These are phyloP conservation scores for Pristionchus japonicus DNA, from an alignment of 2,888 invertebrate genomes.

Conservation along the genomic window DNA sequence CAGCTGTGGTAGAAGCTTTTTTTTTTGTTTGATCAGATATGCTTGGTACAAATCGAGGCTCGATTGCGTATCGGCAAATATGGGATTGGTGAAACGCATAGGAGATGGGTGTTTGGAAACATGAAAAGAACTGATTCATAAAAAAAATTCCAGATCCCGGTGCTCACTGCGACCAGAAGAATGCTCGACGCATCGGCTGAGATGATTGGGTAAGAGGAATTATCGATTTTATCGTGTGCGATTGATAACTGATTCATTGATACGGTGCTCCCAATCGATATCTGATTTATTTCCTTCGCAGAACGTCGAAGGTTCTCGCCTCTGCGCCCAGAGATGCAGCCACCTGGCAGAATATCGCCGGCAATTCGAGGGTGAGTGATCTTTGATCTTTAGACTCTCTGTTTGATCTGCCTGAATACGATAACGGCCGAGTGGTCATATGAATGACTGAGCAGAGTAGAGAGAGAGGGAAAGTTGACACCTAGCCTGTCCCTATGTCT, in stretches of 20 bases:
- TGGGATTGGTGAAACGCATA: too few species aligned
- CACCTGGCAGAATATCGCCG: constrained; percentile 93
- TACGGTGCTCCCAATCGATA: neutral
- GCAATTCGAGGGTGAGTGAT: constrained; percentile 86
- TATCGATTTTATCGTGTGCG: too few species aligned
- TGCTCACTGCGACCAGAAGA: constrained; percentile 83
- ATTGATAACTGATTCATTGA: neutral
- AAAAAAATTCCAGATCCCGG: constrained; percentile 87
- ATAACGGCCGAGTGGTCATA: neutral
- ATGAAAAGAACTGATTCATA: too few species aligned
- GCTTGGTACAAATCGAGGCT: neutral
- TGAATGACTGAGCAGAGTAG: neutral
- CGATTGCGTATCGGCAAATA: neutral
- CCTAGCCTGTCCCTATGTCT: neutral
- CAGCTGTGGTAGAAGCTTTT: too few species aligned
- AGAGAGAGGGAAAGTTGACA: neutral
- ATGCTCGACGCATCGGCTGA: constrained; percentile 85
- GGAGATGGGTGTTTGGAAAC: too few species aligned
- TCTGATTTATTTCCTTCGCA: neutral
- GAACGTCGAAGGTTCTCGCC: constrained; percentile 88
- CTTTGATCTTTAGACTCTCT: neutral
- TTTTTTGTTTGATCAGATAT: too few species aligned
- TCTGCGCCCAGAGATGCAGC: constrained; percentile 87
- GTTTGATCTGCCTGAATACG: too few species aligned
- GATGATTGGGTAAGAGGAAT: constrained; percentile 82